A percentile compares a stretch with the other conserved stretches of the same genome.
Evolutionary conservation across 2,113 vertebrate genomes (phyloP).

Genomic region (Engystomops pustulosus): DNA sequence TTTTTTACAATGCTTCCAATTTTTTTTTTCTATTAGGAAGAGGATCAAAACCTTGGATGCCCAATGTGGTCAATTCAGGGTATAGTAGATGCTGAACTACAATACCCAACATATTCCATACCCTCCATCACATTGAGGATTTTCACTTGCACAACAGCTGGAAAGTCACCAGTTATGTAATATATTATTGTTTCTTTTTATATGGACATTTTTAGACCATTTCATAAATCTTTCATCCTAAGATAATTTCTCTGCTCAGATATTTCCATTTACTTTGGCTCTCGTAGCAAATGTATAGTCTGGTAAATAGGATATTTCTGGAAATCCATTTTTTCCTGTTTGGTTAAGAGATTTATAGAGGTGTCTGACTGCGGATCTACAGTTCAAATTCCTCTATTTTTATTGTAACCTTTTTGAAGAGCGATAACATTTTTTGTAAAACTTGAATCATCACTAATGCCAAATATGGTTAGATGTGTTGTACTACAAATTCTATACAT

Average conservation of each 20-base stretch:
- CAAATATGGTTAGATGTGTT: not conserved
- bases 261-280: conserved; percentile 44
- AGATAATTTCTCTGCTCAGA: conserved; percentile 15
- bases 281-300: not conserved
- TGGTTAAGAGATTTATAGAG: conserved; percentile 28
- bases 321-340: conserved; percentile 41
- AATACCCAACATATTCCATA: not conserved
- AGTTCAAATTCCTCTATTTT: conserved; percentile 22
- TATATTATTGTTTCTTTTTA: conserved; percentile 10
- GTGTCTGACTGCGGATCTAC: not conserved
- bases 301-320: conserved; percentile 37
- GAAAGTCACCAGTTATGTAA: conserved; percentile 3
- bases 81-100: not conserved
- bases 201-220: not conserved
- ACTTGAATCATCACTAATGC: not conserved
- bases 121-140: not conserved
- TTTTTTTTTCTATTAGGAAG: too few species aligned
- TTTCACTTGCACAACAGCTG: not conserved
- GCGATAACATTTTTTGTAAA: not conserved
- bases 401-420: conserved; percentile 24
- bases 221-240: conserved; percentile 16
- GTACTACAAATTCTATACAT: not conserved
- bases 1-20: too few species aligned
- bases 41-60: too few species aligned
- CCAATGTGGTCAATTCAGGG: too few species aligned